These are phyloP conservation scores for Triops longicaudatus DNA, from an alignment of 1,140 invertebrate genomes.

Conservation along the genomic window DNA sequence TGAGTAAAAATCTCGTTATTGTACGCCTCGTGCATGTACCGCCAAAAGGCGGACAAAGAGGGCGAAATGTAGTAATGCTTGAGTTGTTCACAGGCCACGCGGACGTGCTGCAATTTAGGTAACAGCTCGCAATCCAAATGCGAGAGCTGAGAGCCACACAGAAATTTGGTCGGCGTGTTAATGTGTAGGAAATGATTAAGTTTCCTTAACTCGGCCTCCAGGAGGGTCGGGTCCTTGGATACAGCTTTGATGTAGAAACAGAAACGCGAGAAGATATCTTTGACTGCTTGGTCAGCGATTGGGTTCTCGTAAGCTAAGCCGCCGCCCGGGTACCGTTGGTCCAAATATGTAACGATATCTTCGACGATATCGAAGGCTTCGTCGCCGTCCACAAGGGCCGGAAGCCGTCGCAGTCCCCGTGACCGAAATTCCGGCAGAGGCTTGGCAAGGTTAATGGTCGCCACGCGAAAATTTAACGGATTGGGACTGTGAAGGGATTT, in stretches of 20 bases:
- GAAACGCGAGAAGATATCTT: conserved; percentile 52
- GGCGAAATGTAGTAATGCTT: conserved; percentile 48
- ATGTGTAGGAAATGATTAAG: conserved; percentile 42
- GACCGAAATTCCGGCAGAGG: conserved; percentile 45
- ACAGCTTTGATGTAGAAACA: conserved; percentile 50
- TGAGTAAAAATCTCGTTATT: conserved; percentile 47
- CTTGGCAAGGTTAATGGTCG: conserved; percentile 45
- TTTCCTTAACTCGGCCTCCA: conserved; percentile 42
- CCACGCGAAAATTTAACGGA: conserved; percentile 41
- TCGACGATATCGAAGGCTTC: conserved; percentile 44
- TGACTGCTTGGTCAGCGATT: conserved; percentile 42
- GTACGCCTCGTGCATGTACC: conserved; percentile 52
- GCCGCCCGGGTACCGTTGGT: conserved; percentile 43
- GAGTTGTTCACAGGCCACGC: conserved; percentile 47
- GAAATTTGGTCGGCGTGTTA: conserved; percentile 36
- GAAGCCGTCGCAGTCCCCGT: conserved; percentile 44
- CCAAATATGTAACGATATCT: conserved; percentile 50
- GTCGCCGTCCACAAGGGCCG: conserved; percentile 42
- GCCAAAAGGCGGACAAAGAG: conserved; percentile 47
- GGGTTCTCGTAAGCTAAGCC: conserved; percentile 41
- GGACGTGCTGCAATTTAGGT: conserved; percentile 51
- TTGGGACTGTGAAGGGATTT: conserved; percentile 21
- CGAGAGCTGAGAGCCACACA: conserved; percentile 43
- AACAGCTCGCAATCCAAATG: conserved; percentile 50
- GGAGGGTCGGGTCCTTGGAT: conserved; percentile 41